A percentile compares a stretch with the other conserved stretches of the same genome.
Evolutionary conservation across 2,113 vertebrate species (phyloP).

Genomic region (Pterocles gutturalis): DNA sequence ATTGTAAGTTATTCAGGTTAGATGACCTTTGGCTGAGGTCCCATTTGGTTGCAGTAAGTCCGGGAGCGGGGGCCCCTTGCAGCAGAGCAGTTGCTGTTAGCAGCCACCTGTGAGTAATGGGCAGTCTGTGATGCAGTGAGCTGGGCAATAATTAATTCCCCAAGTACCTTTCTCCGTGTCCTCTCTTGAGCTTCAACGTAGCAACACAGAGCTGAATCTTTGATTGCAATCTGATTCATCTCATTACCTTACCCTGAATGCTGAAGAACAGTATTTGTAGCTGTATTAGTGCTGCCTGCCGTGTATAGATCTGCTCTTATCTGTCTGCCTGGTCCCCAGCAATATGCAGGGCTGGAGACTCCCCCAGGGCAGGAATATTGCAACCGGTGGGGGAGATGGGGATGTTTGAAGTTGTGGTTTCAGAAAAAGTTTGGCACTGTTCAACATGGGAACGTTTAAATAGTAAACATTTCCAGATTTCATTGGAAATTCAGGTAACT

Average conservation of each 20-base stretch:
- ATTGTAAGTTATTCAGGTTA: not conserved
- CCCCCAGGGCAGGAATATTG: not conserved
- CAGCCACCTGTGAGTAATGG: not conserved
- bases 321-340: rapidly evolving
- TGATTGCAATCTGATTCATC: not conserved
- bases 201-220: not conserved
- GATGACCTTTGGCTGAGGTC: not conserved
- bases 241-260: not conserved
- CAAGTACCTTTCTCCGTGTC: not conserved
- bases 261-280: not conserved
- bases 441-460: not conserved
- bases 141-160: not conserved
- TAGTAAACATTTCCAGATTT: not conserved
- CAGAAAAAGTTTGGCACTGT: not conserved
- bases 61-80: not conserved
- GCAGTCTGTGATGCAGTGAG: not conserved
- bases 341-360: not conserved
- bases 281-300: not conserved
- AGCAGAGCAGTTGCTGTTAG: not conserved
- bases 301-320: not conserved
- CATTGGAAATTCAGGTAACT: not conserved
- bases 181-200: not conserved
- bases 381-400: not conserved
- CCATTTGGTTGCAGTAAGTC: not conserved
- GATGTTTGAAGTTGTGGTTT: not conserved